These are phyloP conservation scores for Ageneiosus marmoratus DNA, from an alignment of 2,113 vertebrate species.

Conservation along the genomic window DNA sequence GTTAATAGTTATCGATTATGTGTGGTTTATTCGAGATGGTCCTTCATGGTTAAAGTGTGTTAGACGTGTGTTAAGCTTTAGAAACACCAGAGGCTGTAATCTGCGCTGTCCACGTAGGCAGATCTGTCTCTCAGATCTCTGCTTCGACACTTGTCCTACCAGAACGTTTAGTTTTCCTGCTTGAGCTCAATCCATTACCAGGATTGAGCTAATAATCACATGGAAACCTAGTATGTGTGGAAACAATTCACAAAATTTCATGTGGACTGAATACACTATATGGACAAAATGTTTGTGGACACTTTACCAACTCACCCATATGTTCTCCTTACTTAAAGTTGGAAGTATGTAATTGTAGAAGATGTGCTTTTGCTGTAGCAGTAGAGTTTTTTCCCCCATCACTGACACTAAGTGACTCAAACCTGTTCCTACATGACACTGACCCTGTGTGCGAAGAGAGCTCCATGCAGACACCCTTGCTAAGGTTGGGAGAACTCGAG, in stretches of 20 bases:
- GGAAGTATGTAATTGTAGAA: too few relatives aligned
- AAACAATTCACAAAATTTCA: not conserved
- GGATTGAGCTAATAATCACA: slow-evolving; percentile 5
- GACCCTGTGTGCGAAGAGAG: too few relatives aligned
- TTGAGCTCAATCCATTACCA: slow-evolving; percentile 31
- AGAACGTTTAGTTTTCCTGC: not conserved
- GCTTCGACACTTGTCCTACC: not conserved
- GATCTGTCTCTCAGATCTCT: slow-evolving; percentile 18
- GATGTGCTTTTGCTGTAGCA: too few relatives aligned
- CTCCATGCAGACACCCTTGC: too few relatives aligned
- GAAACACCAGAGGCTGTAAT: not conserved
- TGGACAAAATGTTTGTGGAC: too few relatives aligned
- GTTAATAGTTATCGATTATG: not conserved
- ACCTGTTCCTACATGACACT: too few relatives aligned
- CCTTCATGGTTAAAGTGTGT: not conserved
- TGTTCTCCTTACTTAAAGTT: too few relatives aligned
- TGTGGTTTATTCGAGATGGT: not conserved
- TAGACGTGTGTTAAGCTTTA: not conserved
- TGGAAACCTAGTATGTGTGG: not conserved
- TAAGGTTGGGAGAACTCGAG: too few relatives aligned
- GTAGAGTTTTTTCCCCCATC: too few relatives aligned
- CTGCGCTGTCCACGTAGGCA: slow-evolving; percentile 41
- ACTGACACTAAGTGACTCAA: too few relatives aligned
- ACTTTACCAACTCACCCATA: too few relatives aligned
- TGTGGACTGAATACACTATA: too few relatives aligned